Evolutionary conservation across 2,113 vertebrate genomes (phyloP).

Genomic region (Lamprotornis superbus): DNA sequence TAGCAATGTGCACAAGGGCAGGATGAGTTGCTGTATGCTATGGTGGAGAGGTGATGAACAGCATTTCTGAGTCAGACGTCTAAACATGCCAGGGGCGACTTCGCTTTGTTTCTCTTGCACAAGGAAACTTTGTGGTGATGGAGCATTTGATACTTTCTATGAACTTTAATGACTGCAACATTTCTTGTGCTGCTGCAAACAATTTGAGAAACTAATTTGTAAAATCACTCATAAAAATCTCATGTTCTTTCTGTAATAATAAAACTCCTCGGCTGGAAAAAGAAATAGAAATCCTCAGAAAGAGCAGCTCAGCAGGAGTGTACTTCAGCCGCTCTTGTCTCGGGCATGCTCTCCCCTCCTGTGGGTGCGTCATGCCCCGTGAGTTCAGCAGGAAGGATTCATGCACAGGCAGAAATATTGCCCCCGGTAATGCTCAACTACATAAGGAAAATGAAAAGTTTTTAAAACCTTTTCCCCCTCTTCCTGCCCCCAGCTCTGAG

Average conservation of each 20-base stretch:
- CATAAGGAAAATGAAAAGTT: not conserved
- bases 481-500: not conserved
- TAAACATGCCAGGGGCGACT: not conserved
- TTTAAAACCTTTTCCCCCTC: not conserved
- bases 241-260: constrained; percentile 10
- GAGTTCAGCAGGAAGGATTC: not conserved
- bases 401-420: not conserved
- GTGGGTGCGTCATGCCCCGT: not conserved
- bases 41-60: not conserved
- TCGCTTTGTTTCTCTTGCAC: not conserved
- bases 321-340: not conserved
- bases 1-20: not conserved
- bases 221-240: constrained; percentile 44
- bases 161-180: constrained; percentile 1
- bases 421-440: not conserved
- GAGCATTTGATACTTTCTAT: not conserved
- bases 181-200: constrained; percentile 25
- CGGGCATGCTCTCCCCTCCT: not conserved
- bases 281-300: not conserved
- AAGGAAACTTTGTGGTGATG: not conserved
- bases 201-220: constrained; percentile 51
- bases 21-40: not conserved
- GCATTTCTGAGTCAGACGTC: not conserved
- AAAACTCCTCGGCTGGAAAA: not conserved
- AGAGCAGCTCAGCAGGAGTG: not conserved